Evolutionary conservation across 1,140 invertebrate species (phyloP).

Genomic region (Lethrus apterus): DNA sequence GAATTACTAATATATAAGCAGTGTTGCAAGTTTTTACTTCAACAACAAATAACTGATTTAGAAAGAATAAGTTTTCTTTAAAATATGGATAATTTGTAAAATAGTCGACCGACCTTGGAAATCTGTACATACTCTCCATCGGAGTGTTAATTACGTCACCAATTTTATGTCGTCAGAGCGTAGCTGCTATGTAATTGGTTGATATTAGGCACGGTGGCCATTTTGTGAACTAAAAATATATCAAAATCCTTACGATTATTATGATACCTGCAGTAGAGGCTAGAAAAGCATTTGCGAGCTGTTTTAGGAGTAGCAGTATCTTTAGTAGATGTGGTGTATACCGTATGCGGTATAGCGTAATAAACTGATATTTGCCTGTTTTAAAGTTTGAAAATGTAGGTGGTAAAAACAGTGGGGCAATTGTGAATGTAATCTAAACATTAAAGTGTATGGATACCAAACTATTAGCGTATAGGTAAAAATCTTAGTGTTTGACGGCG

Average conservation of each 20-base stretch:
- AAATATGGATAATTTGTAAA: too few species aligned
- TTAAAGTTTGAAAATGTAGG: slow-evolving; percentile 6
- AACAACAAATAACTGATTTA: too few species aligned
- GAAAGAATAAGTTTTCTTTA: too few species aligned
- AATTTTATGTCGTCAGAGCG: slow-evolving; percentile 31
- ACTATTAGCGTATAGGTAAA: slow-evolving; percentile 18
- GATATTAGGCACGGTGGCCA: slow-evolving; percentile 28
- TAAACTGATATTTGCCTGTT: slow-evolving; percentile 19
- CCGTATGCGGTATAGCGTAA: slow-evolving; percentile 19
- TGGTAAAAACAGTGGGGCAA: not conserved
- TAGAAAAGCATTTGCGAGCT: slow-evolving; percentile 27
- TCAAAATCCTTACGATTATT: slow-evolving; percentile 25
- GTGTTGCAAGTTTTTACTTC: too few species aligned
- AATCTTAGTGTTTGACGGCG: slow-evolving; percentile 36
- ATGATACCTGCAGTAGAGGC: slow-evolving; percentile 21
- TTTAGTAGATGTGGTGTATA: slow-evolving; percentile 19
- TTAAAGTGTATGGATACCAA: slow-evolving; percentile 9
- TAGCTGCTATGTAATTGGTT: slow-evolving; percentile 28
- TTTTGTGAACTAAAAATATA: slow-evolving; percentile 35
- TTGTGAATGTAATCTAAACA: not conserved
- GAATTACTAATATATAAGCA: too few species aligned
- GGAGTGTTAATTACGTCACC: slow-evolving; percentile 28
- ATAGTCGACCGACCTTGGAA: slow-evolving; percentile 39
- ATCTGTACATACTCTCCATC: slow-evolving; percentile 30
- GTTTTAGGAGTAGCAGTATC: slow-evolving; percentile 19